Percentiles rank a stretch among this genome's conserved stretches.
Conservation (phyloP, 1,140 invertebrate genomes). For the Bombus haemorrhoidalis region DNA sequence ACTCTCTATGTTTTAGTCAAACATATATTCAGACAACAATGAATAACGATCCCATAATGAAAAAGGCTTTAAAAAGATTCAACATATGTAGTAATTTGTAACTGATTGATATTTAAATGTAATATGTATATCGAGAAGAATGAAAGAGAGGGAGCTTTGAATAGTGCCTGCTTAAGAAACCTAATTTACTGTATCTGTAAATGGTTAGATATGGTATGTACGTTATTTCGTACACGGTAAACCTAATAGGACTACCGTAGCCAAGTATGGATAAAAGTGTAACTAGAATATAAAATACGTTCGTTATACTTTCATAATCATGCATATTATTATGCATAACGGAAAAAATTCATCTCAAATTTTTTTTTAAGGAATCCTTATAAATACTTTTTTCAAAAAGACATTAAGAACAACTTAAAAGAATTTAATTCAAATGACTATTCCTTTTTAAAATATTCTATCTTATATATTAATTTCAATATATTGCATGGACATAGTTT, state of each 20-base stretch:
- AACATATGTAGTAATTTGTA: constrained; percentile 62
- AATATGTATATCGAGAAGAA: constrained; percentile 61
- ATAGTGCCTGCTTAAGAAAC: constrained; percentile 81
- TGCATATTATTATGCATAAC: constrained; percentile 24
- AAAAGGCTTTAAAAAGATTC: constrained; percentile 59
- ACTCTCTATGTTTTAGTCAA: constrained; percentile 48
- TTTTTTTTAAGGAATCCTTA: background rate
- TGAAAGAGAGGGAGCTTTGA: constrained; percentile 78
- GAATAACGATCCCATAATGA: constrained; percentile 40
- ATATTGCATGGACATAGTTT: background rate
- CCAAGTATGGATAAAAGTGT: constrained; percentile 63
- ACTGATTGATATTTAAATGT: constrained; percentile 62
- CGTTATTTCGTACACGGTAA: constrained; percentile 44
- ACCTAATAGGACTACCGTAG: constrained; percentile 53
- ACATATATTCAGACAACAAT: constrained; percentile 45
- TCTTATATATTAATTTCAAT: background rate
- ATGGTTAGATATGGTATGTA: constrained; percentile 60
- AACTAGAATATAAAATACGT: constrained; percentile 44
- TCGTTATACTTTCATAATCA: constrained; percentile 28
- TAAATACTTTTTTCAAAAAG: background rate
- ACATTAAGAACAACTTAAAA: background rate
- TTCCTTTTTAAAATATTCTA: background rate
- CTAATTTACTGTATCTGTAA: constrained; percentile 69
- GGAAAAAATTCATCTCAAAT: constrained; percentile 19
- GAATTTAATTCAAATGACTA: background rate